Evolutionary conservation across 1,140 invertebrate genomes (phyloP).

Genomic region (Alviniconcha marisindica): DNA sequence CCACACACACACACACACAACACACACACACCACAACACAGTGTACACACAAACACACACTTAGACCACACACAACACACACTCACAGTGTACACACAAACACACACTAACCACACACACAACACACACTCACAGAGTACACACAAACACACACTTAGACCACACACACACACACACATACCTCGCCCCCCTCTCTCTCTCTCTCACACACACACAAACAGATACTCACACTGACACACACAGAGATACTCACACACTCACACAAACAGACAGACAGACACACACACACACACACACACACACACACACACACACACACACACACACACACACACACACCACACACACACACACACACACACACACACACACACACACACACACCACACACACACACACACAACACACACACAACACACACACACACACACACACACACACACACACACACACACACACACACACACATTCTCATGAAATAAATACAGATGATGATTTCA

Average conservation of each 20-base stretch:
- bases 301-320: slow-evolving; percentile 12
- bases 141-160: background rate
- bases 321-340: background rate
- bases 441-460: slow-evolving; percentile 7
- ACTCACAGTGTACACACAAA: too few relatives aligned
- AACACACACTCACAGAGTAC: background rate
- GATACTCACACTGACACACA: background rate
- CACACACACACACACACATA: background rate
- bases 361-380: background rate
- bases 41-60: too few relatives aligned
- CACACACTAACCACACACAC: too few relatives aligned
- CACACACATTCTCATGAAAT: too few relatives aligned
- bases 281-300: slow-evolving; percentile 17
- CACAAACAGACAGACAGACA: background rate
- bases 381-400: background rate
- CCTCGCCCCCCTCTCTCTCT: background rate
- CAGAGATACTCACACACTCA: background rate
- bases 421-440: background rate
- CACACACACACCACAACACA: too few relatives aligned
- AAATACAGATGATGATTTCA: too few relatives aligned
- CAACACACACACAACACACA: background rate
- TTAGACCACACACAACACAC: too few relatives aligned
- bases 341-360: background rate
- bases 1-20: too few relatives aligned
- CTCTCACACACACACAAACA: background rate